Base-by-base conservation (phyloP, 2,113 vertebrate genomes). In the Rhabdomys dilectus region DNA sequence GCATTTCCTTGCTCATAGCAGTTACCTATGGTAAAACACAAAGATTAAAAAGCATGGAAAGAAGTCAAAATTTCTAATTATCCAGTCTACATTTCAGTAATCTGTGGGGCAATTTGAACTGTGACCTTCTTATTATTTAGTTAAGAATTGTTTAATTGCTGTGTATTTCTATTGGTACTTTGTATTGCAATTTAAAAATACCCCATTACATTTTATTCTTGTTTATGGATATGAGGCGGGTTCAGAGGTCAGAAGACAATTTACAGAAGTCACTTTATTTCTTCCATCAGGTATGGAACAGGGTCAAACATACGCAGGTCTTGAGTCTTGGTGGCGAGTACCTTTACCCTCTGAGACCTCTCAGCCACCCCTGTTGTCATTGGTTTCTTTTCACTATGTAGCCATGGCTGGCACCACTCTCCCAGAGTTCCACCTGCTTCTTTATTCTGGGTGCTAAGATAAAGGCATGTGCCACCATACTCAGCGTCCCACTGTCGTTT, bases 41-140 rank as follows among this genome's bases (percentile, higher is more conserved):
- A n/a, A 77, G 76, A 93, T 73, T 73, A 19, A 53, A 64, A 84
- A 89, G 77, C 29, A 92, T 64, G 62, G 53, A 95, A 94, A 72
- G 60, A 96, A 94, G 66, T 80, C 1, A 96, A 70, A 72, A 24
- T 68, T 73, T 26, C 7, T 93, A 62, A 62, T 68, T 91, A 68
- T 36, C 75, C 85, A 78, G 12, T 68, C 2, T 17, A 78, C 22
- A 13, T 7, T 89, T 91, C 7, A 73, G 72, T 22, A 39, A 39
- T 88, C 62, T 51, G 2, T 91, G 86, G 80, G 48, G 56, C 80
- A 76, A 73, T 88, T n/a, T 87, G 34, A 91, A 73, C 76, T 72
- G 51, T 81, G 51, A 85, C 26, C 34, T 36, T 36, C 5, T 84
- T 84, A 84, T 84, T 84, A 11, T n/a, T 84, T 84, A 34, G 26